These are phyloP conservation scores for Macrobrachium nipponense DNA, from an alignment of 1,140 invertebrate genomes.

Conservation along the genomic window DNA sequence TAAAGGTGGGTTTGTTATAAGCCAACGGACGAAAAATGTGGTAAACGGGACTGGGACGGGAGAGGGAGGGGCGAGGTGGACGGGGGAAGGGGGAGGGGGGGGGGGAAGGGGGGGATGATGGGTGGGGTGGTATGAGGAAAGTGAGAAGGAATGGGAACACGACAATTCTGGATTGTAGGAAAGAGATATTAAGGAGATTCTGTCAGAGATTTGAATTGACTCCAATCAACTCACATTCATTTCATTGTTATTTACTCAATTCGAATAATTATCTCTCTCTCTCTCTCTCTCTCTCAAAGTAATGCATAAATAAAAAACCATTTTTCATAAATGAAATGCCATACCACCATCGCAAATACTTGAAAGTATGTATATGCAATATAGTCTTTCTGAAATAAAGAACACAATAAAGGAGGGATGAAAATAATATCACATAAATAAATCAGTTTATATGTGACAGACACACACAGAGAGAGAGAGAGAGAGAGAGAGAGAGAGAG, in stretches of 20 bases:
- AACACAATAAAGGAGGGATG: no score
- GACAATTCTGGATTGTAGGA: not conserved
- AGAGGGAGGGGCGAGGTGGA: not conserved
- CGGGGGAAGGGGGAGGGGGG: not conserved
- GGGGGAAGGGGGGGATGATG: not conserved
- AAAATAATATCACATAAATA: no score
- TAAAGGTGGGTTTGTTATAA: no score
- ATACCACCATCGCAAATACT: no score
- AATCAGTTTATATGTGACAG: no score
- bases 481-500: slow-evolving; percentile 4
- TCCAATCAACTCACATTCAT: not conserved
- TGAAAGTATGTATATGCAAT: no score
- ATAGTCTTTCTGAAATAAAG: no score
- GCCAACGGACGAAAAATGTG: no score
- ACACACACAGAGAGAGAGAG: not conserved
- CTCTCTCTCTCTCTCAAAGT: slow-evolving; percentile 1
- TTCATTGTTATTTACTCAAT: not conserved
- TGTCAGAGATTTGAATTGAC: no score
- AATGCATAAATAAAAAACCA: no score
- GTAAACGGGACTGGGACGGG: not conserved
- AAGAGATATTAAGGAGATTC: not conserved
- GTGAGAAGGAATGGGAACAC: not conserved
- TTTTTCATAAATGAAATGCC: no score
- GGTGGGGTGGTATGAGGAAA: not conserved
- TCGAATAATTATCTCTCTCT: not conserved